Percentiles rank a stretch among this genome's conserved stretches.
Evolutionary conservation across 2,113 vertebrate genomes (phyloP).

Genomic region (Hippolais icterina): DNA sequence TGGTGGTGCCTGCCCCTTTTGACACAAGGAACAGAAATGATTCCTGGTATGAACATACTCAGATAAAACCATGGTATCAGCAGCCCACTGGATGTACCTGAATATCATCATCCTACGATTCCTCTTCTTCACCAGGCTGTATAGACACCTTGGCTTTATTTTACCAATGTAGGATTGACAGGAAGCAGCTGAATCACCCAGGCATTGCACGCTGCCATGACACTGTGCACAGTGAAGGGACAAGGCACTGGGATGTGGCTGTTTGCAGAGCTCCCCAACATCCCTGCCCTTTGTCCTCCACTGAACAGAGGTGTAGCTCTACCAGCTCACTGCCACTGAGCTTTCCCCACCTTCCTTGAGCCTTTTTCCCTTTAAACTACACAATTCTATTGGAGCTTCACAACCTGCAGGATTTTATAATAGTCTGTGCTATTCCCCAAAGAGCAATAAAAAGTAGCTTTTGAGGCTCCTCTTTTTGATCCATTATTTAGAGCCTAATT

Average conservation of each 20-base stretch:
- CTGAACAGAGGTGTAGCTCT: neutral
- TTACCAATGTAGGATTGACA: neutral
- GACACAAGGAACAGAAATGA: neutral
- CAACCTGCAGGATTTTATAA: conserved; percentile 46
- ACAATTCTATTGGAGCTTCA: neutral
- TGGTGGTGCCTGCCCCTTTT: neutral
- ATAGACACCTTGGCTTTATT: neutral
- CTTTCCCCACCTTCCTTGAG: neutral
- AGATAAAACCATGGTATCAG: neutral
- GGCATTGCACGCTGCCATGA: neutral
- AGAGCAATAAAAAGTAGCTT: conserved; percentile 45
- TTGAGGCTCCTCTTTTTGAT: conserved; percentile 49
- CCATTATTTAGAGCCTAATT: conserved; percentile 63
- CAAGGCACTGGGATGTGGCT: neutral
- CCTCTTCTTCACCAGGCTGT: neutral
- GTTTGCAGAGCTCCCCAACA: fast-evolving
- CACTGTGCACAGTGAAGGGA: fast-evolving
- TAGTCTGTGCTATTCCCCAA: neutral
- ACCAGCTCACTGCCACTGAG: neutral
- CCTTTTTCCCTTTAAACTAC: neutral
- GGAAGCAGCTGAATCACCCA: neutral
- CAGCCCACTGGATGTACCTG: neutral
- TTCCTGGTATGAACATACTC: neutral
- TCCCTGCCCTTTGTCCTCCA: neutral
- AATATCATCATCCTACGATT: neutral